phyloP scores from a whole-genome alignment of 2,888 invertebrate genomes.

The Leptinotarsa peninsularis region DNA sequence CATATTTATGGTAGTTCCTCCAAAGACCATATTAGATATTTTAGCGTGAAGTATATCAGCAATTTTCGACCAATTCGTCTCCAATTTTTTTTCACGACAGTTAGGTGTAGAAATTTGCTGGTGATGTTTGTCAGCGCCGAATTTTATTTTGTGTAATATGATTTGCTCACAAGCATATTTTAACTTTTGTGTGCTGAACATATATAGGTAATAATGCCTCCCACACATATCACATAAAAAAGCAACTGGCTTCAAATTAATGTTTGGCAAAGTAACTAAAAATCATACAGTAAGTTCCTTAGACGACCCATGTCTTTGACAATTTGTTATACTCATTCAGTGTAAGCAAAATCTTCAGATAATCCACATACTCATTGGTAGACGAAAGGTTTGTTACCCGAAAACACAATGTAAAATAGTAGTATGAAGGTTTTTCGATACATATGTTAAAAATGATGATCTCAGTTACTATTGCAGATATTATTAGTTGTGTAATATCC shows the following conservation, averaged over 20 bases:
- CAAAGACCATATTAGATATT: background rate
- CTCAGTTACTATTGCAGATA: too few species aligned
- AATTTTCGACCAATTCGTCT: background rate
- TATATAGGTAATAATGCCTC: constrained; percentile 7
- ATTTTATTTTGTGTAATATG: constrained; percentile 5
- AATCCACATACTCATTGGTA: too few species aligned
- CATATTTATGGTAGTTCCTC: background rate
- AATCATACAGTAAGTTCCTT: background rate
- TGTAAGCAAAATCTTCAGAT: too few species aligned
- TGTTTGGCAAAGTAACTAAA: background rate
- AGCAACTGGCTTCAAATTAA: constrained; percentile 4
- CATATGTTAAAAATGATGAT: too few species aligned
- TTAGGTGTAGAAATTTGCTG: background rate
- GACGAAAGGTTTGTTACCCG: too few species aligned
- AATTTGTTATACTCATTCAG: too few species aligned
- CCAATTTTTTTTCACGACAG: background rate
- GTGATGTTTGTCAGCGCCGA: too few species aligned
- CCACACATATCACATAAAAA: constrained; percentile 28
- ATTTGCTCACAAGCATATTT: constrained; percentile 24
- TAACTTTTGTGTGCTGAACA: constrained; percentile 1
- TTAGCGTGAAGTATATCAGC: background rate
- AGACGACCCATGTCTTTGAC: too few species aligned
- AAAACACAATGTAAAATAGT: too few species aligned
- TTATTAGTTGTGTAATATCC: too few species aligned
- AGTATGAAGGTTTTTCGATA: too few species aligned